Percentiles rank a stretch among this genome's conserved stretches.
Evolutionary conservation across 2,113 vertebrate species (phyloP).

Genomic region (Prietella phreatophila): DNA sequence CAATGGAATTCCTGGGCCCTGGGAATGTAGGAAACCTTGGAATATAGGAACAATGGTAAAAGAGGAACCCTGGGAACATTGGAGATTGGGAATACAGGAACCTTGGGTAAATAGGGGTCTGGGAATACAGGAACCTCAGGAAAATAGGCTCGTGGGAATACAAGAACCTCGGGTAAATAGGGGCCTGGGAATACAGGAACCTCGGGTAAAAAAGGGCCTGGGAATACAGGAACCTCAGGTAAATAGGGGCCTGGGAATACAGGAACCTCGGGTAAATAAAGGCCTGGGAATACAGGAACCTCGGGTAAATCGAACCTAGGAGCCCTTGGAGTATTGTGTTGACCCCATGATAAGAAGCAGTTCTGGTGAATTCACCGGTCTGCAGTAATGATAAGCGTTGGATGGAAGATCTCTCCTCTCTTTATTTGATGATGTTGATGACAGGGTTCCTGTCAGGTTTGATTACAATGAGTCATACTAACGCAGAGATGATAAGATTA

Average conservation of each 20-base stretch:
- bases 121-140: not conserved
- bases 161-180: not conserved
- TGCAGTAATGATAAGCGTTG: not conserved
- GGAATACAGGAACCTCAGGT: not conserved
- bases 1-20: too few species aligned
- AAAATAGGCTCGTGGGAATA: not conserved
- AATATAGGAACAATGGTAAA: not conserved
- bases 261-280: not conserved
- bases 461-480: slow-evolving; percentile 53
- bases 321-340: not conserved
- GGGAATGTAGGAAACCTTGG: not conserved
- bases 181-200: not conserved
- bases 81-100: not conserved
- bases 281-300: not conserved
- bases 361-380: not conserved
- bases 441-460: slow-evolving; percentile 51
- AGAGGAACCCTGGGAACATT: not conserved
- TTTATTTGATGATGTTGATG: slow-evolving; percentile 26
- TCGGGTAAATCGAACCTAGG: too few species aligned
- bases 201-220: not conserved
- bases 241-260: not conserved
- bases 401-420: not conserved
- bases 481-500: slow-evolving; percentile 65
- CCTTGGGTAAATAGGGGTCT: not conserved
- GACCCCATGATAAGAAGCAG: not conserved